Base-by-base conservation (phyloP, 1,140 invertebrate species). In the Heliconius himera region DNA sequence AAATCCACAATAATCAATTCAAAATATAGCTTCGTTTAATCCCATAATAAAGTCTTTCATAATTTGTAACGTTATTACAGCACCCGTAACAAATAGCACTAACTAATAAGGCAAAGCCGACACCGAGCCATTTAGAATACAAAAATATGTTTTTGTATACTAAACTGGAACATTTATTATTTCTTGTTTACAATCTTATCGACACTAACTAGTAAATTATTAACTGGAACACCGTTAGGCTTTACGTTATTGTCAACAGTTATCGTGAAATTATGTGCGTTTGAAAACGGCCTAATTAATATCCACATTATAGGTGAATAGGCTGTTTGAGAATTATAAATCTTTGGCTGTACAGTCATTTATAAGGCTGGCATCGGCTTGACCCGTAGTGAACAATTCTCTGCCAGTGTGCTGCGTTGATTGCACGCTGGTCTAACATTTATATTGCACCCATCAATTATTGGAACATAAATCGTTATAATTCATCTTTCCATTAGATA, bases 181-280 rank as follows among this genome's bases (percentile, higher is more conserved):
- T 75, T 80, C 74, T 33, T 80, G 79, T 76, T 76, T 73, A 80
- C 79, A 76, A 33, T 38, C 49, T 66, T 72, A 79, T 38, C 22
- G 54, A 73, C 56, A 29, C 9, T 66, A 70, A 66, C 38, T 41
- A 66, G 74, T 79, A 79, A 79, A 79, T 79, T 79, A 73, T 73
- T 73, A 70, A 54, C 77, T 77, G 36, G 73, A 73, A 75, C 73
- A 73, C 78, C 54, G 73, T 76, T 76, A 73, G 76, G 51, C 73
- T 80, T 80, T 80, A 76, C 76, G 74, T 76, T 73, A 72, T 76
- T 76, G 79, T 80, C 71, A 76, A 54, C 54, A 46, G 70, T 80
- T 80, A 80, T 80, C 79, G 74, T 76, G 60, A 71, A 76, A 73
- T 75, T 60, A 79, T 70, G 54, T 80, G 74, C 74, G 74, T 33